phyloP scores from a whole-genome alignment of 2,888 invertebrate species.

The Nezara viridula region DNA sequence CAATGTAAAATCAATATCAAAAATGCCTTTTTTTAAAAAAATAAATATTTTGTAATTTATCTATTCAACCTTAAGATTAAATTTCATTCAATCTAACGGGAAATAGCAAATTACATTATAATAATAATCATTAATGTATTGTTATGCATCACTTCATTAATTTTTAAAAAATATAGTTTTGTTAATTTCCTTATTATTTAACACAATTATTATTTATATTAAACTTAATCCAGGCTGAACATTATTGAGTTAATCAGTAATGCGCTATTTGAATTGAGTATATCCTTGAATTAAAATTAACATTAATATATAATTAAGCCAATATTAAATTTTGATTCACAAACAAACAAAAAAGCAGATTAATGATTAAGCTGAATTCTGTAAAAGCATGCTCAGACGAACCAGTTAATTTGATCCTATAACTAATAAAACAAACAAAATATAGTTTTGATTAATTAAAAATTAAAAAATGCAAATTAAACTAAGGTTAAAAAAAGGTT shows the following conservation, averaged over 20 bases:
- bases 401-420: not conserved
- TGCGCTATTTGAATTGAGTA: not conserved
- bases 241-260: not conserved
- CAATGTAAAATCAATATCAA: not conserved
- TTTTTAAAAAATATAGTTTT: not conserved
- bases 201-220: not conserved
- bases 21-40: not conserved
- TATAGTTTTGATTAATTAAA: not conserved
- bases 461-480: not conserved
- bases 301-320: not conserved
- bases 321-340: not conserved
- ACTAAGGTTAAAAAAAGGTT: not conserved
- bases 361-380: not conserved
- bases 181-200: too few species aligned
- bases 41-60: too few species aligned
- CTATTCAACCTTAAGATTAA: too few species aligned
- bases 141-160: not conserved
- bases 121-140: not conserved
- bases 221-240: not conserved
- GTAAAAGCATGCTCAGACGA: conserved; percentile 3
- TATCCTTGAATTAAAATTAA: not conserved
- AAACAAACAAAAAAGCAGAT: not conserved
- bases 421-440: conserved; percentile 5
- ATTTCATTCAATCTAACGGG: too few species aligned
- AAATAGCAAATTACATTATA: not conserved